A percentile compares a stretch with the other conserved stretches of the same genome.
Conservation (phyloP, 2,888 invertebrate species). For the Nomada ferruginata region DNA sequence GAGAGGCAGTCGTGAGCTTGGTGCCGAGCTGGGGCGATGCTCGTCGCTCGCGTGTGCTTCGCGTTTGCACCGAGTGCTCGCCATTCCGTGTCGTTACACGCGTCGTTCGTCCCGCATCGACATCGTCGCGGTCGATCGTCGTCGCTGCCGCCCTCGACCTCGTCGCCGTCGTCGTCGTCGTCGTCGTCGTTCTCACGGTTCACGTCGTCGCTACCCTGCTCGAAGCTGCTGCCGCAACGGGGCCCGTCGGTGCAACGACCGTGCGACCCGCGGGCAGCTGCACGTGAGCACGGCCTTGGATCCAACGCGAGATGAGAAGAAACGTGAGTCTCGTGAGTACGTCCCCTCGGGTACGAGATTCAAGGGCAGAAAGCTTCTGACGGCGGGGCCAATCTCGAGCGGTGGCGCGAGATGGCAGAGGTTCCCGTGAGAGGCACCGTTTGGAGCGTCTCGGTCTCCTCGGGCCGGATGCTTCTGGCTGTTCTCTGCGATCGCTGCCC, state of each 20-base stretch:
- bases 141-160: constrained; percentile 22
- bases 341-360: not conserved
- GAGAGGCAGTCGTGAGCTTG: constrained; percentile 76
- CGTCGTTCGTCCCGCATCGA: constrained; percentile 33
- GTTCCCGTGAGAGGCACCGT: constrained; percentile 7
- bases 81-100: constrained; percentile 50
- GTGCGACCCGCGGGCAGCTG: constrained; percentile 52
- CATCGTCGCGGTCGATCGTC: constrained; percentile 34
- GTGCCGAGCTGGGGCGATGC: constrained; percentile 75
- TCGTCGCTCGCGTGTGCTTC: constrained; percentile 65
- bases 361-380: constrained; percentile 25
- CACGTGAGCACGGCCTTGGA: constrained; percentile 66
- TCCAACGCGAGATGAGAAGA: constrained; percentile 70
- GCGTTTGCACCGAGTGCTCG: constrained; percentile 65
- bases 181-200: constrained; percentile 17
- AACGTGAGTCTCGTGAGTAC: constrained; percentile 63
- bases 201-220: constrained; percentile 19
- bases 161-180: not conserved
- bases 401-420: constrained; percentile 48
- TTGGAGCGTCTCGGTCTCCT: not conserved
- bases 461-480: not conserved
- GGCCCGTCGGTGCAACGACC: constrained; percentile 56
- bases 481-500: not conserved
- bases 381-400: not conserved
- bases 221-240: constrained; percentile 33